Base-by-base conservation (phyloP, 2,113 vertebrate genomes). In the Cyanocitta stelleri region DNA sequence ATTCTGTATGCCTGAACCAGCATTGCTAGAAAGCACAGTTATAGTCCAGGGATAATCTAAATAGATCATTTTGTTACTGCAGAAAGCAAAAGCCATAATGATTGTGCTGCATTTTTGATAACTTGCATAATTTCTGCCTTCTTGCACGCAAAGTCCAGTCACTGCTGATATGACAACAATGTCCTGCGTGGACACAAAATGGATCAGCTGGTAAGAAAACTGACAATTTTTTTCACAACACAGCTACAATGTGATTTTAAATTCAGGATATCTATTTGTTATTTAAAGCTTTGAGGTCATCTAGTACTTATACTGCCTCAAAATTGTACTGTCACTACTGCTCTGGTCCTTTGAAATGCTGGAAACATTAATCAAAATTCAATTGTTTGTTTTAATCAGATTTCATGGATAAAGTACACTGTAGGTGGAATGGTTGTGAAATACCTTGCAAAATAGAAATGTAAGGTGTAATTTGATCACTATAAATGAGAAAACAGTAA, bases 351-450 rank as follows among this genome's bases (percentile, higher is more conserved):
- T 54, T 58, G 49, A 92, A 94, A 84, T 39, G 46, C 17, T 30
- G 48, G 12, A 76, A 71, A n/a, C 24, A 54, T 77, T 89, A 83
- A 94, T 89, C 56, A 82, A 89, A 96, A 95, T 33, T 88, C 76
- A 89, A 33, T 80, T 93, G 67, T 88, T 87, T 90, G 10, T 89
- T 94, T 95, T 92, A 93, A 93, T 82, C 72, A 82, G 61, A 95
- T 93, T 95, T 95, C 39, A 63, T 49, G 58, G 26, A 35, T 10
- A 29, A n/a, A 43, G 18, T 46, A 87, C 37, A 44, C 68, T 76
- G 41, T 44, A 59, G 64, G 59, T 87, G 54, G 39, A 85, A 10
- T 15, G 26, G 16, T 18, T 76, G 64, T 62, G 63, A 91, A 84
- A 91, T 94, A 80, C 58, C 66, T 91, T 93, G 33, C 23, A 86